Conservation (phyloP, 2,113 vertebrate genomes). For the Otocyon megalotis region DNA sequence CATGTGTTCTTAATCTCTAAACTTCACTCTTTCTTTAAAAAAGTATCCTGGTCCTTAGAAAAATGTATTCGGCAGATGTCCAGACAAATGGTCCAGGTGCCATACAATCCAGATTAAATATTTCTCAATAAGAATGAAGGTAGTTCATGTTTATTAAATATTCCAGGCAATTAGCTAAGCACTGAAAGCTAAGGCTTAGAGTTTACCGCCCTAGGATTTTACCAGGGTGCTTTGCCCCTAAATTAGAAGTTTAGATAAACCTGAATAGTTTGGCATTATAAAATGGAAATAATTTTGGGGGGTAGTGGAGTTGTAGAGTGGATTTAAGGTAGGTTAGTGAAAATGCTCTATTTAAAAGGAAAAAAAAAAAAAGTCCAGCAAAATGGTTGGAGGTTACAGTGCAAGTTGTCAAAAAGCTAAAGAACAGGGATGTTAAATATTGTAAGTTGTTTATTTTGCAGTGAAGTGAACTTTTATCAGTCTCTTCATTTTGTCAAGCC, state of each 20-base stretch:
- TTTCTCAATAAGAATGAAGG: conserved; percentile 12
- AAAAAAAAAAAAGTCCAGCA: background rate
- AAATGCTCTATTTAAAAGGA: background rate
- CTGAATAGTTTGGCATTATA: background rate
- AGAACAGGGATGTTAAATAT: background rate
- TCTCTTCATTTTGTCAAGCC: background rate
- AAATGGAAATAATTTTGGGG: background rate
- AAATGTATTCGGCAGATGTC: background rate
- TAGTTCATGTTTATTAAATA: background rate
- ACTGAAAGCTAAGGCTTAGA: background rate
- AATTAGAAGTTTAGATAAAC: background rate
- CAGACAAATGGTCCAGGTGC: background rate
- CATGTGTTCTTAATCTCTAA: background rate
- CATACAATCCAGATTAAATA: background rate
- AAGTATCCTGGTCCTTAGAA: background rate
- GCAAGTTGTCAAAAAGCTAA: background rate
- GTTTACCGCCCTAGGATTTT: background rate
- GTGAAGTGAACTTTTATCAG: background rate
- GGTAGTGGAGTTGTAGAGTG: background rate
- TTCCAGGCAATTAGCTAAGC: background rate
- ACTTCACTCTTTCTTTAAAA: background rate
- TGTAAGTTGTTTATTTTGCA: background rate
- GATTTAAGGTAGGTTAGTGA: background rate
- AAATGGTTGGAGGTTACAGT: background rate
- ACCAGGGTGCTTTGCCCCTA: background rate